Evolutionary conservation across 2,888 invertebrate species (phyloP).

Genomic region (Napeogenes inachia): DNA sequence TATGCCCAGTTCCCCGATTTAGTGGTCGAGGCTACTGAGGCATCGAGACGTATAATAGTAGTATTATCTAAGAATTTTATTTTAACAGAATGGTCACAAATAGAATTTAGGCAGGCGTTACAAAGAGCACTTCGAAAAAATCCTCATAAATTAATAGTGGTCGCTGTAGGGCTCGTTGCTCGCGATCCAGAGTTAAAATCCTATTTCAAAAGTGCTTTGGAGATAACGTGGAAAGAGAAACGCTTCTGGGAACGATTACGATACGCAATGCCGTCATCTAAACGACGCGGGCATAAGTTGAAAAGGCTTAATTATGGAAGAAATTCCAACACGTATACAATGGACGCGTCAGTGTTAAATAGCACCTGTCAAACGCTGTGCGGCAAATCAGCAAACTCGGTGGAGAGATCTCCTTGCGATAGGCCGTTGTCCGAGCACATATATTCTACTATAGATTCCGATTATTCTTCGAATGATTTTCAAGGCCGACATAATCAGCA

Average conservation of each 20-base stretch:
- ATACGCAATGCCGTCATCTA: conserved; percentile 91
- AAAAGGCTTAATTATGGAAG: conserved; percentile 83
- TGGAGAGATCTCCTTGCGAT: conserved; percentile 79
- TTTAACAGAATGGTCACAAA: conserved; percentile 94
- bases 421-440: conserved; percentile 91
- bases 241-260: conserved; percentile 96
- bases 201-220: conserved; percentile 91
- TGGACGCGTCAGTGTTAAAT: conserved; percentile 81
- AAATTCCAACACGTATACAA: conserved; percentile 91
- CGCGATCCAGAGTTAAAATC: conserved; percentile 92
- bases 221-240: conserved; percentile 92
- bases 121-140: conserved; percentile 91
- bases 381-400: conserved; percentile 72
- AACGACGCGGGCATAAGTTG: conserved; percentile 78
- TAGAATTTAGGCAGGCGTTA: conserved; percentile 92
- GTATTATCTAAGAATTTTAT: conserved; percentile 93
- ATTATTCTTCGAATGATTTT: conserved; percentile 83
- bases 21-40: conserved; percentile 91
- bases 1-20: conserved; percentile 85
- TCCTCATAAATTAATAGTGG: conserved; percentile 90
- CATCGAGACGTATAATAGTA: conserved; percentile 90
- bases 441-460: conserved; percentile 93
- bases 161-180: conserved; percentile 87
- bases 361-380: conserved; percentile 80
- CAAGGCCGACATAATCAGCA: conserved; percentile 64